Evolutionary conservation across 2,888 invertebrate species (phyloP).

Genomic region (Drosophila ezoana): DNA sequence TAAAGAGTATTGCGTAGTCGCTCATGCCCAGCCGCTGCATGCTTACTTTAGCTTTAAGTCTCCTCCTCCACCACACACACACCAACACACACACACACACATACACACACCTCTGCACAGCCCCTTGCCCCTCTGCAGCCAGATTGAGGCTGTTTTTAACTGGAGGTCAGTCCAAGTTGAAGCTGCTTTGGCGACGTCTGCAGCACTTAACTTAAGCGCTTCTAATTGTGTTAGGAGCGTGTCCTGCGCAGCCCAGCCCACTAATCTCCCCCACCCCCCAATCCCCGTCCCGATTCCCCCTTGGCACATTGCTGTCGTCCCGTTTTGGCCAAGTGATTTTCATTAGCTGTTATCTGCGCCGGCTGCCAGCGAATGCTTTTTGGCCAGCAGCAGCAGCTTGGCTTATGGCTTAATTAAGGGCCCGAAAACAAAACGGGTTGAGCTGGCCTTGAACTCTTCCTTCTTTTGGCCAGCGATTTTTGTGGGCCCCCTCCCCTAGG

Average conservation of each 20-base stretch:
- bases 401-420: conserved; percentile 75
- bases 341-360: conserved; percentile 69
- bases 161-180: conserved; percentile 30
- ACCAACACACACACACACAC: too few relatives aligned
- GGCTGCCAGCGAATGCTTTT: conserved; percentile 33
- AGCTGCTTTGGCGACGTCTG: conserved; percentile 19
- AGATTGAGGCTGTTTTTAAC: conserved; percentile 8
- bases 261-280: not conserved
- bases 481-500: conserved; percentile 14
- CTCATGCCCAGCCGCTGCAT: too few relatives aligned
- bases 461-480: conserved; percentile 1
- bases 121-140: not conserved
- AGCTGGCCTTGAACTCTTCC: conserved; percentile 23
- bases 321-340: conserved; percentile 70
- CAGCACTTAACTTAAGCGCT: conserved; percentile 76
- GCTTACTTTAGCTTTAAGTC: too few relatives aligned
- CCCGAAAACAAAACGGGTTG: conserved; percentile 31
- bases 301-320: conserved; percentile 61
- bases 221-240: conserved; percentile 77
- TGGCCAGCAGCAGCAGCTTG: conserved; percentile 30
- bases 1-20: too few relatives aligned
- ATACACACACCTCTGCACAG: too few relatives aligned
- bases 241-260: conserved; percentile 44
- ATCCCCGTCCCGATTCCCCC: conserved; percentile 4
- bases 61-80: too few relatives aligned